phyloP scores from a whole-genome alignment of 2,888 invertebrate genomes.

The Drosophila tripunctata region DNA sequence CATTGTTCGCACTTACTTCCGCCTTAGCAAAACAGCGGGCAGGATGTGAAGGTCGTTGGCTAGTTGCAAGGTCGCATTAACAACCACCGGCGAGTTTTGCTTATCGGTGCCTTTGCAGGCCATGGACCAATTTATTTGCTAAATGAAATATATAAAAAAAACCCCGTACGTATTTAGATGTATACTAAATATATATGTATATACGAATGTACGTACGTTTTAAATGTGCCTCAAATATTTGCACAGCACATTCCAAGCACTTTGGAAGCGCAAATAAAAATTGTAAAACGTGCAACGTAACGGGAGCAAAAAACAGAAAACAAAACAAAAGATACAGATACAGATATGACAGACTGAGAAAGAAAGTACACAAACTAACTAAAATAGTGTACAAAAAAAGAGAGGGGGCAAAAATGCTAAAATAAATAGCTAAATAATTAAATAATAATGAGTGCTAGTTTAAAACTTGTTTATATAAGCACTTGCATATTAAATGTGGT shows the following conservation, averaged over 20 bases:
- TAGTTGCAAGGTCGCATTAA: conserved; percentile 57
- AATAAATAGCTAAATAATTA: conserved; percentile 17
- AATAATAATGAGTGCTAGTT: conserved; percentile 13
- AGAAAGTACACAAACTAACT: background rate
- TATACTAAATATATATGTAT: too few species aligned
- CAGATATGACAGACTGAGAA: background rate
- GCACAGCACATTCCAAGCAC: conserved; percentile 70
- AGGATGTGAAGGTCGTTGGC: conserved; percentile 71
- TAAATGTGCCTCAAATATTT: conserved; percentile 68
- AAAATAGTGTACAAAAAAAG: too few species aligned
- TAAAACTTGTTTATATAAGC: conserved; percentile 2
- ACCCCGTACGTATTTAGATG: background rate
- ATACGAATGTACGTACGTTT: background rate
- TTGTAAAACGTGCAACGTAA: conserved; percentile 51
- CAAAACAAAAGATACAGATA: background rate
- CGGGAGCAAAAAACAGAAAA: conserved; percentile 23
- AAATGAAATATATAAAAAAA: conserved; percentile 6
- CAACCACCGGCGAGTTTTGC: conserved; percentile 25
- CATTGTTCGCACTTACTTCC: conserved; percentile 49
- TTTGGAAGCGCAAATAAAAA: conserved; percentile 59
- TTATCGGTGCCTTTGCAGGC: conserved; percentile 48
- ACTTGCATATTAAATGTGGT: background rate
- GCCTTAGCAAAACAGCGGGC: conserved; percentile 40
- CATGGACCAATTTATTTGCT: conserved; percentile 37
- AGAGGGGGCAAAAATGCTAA: too few species aligned